These are phyloP conservation scores for Phataginus tetradactyla DNA, from an alignment of 2,797 vertebrate species.

Conservation along the genomic window DNA sequence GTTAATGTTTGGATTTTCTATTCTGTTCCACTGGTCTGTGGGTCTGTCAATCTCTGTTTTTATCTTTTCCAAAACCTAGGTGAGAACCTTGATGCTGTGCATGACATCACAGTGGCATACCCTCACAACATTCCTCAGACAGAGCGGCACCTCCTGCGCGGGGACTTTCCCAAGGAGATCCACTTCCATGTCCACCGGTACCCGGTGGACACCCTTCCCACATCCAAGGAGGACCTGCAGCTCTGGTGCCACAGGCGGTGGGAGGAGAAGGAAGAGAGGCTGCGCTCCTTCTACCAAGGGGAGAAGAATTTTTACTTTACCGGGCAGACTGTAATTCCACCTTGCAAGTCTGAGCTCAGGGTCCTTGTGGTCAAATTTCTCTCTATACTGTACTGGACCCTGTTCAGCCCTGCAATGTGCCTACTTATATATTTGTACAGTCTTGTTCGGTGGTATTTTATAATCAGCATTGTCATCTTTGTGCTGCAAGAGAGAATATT, in stretches of 20 bases:
- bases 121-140: slow-evolving; percentile 98
- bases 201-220: slow-evolving; percentile 89
- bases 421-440: slow-evolving; percentile 90
- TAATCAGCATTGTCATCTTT: slow-evolving; percentile 88
- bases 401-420: slow-evolving; percentile 89
- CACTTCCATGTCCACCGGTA: slow-evolving; percentile 96
- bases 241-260: slow-evolving; percentile 95
- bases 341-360: slow-evolving; percentile 95
- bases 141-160: slow-evolving; percentile 94
- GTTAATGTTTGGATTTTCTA: too few species aligned
- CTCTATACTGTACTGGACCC: slow-evolving; percentile 94
- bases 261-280: slow-evolving; percentile 95
- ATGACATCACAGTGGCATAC: slow-evolving; percentile 98
- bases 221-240: slow-evolving; percentile 89
- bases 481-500: slow-evolving; percentile 91
- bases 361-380: slow-evolving; percentile 91
- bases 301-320: slow-evolving; percentile 87
- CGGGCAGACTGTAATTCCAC: slow-evolving; percentile 89
- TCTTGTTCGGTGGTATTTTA: slow-evolving; percentile 90
- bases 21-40: too few species aligned
- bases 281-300: slow-evolving; percentile 92
- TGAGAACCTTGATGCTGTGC: slow-evolving; percentile 95
- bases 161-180: slow-evolving; percentile 95
- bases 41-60: background rate
- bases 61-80: slow-evolving; percentile 85